phyloP scores from a whole-genome alignment of 2,797 vertebrate species.

The Aulostomus chinensis region DNA sequence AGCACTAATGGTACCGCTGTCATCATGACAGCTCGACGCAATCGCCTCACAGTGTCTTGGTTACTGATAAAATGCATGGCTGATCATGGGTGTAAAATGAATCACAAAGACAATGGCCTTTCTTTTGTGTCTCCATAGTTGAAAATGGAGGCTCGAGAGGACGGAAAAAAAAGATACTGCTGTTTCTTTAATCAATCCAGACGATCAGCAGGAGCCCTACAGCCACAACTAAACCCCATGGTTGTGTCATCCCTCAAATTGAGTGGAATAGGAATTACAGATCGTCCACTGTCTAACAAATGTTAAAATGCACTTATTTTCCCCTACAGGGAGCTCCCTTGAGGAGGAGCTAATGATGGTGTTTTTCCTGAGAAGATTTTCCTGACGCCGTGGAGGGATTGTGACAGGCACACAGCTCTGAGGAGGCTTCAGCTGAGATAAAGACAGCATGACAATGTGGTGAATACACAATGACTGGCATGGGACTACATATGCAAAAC shows the following conservation, averaged over 20 bases:
- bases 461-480: conserved; percentile 26
- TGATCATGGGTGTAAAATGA: conserved; percentile 29
- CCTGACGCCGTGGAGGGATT: conserved; percentile 41
- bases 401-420: conserved; percentile 32
- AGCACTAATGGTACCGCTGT: conserved; percentile 36
- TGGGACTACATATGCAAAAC: conserved; percentile 2
- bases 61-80: conserved; percentile 41
- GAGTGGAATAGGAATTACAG: conserved; percentile 37
- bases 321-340: conserved; percentile 22
- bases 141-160: conserved; percentile 1
- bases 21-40: conserved; percentile 38
- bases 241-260: conserved; percentile 41
- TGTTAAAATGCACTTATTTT: conserved; percentile 17
- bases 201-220: conserved; percentile 31
- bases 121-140: conserved; percentile 23
- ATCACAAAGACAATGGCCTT: conserved; percentile 33
- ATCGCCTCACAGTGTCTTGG: conserved; percentile 15
- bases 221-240: conserved; percentile 17
- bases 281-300: conserved; percentile 29
- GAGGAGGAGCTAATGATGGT: conserved; percentile 44
- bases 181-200: conserved; percentile 43
- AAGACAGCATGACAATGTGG: conserved; percentile 27
- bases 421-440: conserved; percentile 40
- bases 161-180: conserved; percentile 10
- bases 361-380: conserved; percentile 45